Conservation (phyloP, 2,113 vertebrate genomes). For the Peromyscus californicus region DNA sequence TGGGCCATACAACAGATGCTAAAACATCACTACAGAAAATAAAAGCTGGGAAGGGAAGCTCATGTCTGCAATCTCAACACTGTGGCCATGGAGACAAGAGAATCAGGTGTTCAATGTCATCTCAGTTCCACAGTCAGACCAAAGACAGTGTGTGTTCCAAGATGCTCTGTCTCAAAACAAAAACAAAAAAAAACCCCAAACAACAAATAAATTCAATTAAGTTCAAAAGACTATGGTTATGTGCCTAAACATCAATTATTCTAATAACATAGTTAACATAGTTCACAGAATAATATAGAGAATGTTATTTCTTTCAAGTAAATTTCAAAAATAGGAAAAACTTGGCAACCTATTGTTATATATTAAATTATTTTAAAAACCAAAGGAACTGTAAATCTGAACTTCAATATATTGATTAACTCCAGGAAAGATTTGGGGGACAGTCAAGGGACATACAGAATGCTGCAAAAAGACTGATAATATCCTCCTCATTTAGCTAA, state of each 20-base stretch:
- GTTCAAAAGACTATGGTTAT: not conserved
- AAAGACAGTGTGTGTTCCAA: not conserved
- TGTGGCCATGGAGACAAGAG: not conserved
- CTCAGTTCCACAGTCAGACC: not conserved
- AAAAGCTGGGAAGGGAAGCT: not conserved
- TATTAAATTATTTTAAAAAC: conserved; percentile 28
- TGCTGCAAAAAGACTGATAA: not conserved
- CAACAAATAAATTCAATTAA: not conserved
- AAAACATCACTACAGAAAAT: conserved; percentile 10
- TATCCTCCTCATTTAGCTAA: conserved; percentile 29
- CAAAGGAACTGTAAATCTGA: not conserved
- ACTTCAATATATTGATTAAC: not conserved
- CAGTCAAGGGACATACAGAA: not conserved
- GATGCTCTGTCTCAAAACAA: not conserved
- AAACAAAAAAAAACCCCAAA: not conserved
- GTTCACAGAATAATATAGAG: conserved; percentile 34
- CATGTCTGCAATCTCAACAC: no score
- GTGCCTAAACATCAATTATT: not conserved
- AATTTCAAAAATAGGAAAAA: conserved; percentile 45
- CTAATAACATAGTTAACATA: not conserved
- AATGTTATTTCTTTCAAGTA: conserved; percentile 25
- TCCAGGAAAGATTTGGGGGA: not conserved
- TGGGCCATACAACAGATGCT: not conserved
- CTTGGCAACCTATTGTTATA: not conserved
- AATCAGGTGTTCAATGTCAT: no score